Base-by-base conservation (phyloP, 2,113 vertebrate species). In the Anhinga anhinga region DNA sequence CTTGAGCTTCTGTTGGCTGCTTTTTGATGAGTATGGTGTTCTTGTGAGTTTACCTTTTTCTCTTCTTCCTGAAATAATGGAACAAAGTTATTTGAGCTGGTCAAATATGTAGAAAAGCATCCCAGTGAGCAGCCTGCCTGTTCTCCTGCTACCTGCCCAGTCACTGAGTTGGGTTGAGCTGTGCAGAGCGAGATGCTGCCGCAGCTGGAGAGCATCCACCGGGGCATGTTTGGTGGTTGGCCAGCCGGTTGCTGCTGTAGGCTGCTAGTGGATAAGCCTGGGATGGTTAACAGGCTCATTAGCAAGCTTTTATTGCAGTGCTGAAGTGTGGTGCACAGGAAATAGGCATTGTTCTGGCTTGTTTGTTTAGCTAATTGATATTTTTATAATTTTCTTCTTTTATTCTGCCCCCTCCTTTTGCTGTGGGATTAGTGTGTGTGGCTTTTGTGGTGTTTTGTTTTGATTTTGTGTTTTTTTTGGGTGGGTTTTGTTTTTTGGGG, bases 161-260 rank as follows among this genome's bases (percentile, higher is more conserved):
- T 65, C 34, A 3, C 15, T 9, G 78, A 13, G n/a, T 27, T 63
- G 72, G 29, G 38, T 49, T 90, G 58, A 72, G 52, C 29, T 3
- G 0, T 0, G 3, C 8, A 17, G 52, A 62, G n/a, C 0, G 2
- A 55, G 82, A 15, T 45, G 38, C 30, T 82, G 11, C 66, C 3
- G 8, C 13, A 11, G 27, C 74, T 63, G 70, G n/a, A 55, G 82
- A 78, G 61, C 70, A 30, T 66, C 25, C 36, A 19, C 14, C 0
- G 3, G 69, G 36, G 8, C 23, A 10, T 0, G 0, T 40, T 69
- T 56, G 67, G 52, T 93, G 81, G 22, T 66, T 0, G 0, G 13
- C 53, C 0, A 13, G 44, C 13, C 4, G 16, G 44, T 62, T 5
- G 1, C 10, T 50, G 26, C 72, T 81, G 42, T 20, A 25, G 63